These are phyloP conservation scores for Meiosimyza decipiens DNA, from an alignment of 2,888 invertebrate genomes.

Conservation along the genomic window DNA sequence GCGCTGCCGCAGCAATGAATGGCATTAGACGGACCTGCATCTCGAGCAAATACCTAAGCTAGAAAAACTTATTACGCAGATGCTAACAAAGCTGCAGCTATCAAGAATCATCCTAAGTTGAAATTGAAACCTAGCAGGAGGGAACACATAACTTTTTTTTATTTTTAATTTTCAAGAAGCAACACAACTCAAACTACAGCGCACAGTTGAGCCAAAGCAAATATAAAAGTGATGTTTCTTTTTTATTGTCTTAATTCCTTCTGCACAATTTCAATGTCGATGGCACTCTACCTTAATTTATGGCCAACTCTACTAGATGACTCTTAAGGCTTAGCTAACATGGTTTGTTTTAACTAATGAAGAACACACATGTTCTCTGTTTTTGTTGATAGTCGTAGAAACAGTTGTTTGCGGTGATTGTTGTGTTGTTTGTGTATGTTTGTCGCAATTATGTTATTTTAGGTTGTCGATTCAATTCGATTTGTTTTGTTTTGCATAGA, in stretches of 20 bases:
- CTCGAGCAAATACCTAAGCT: neutral
- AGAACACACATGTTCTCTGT: conserved; percentile 1
- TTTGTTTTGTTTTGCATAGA: neutral
- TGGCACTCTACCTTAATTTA: neutral
- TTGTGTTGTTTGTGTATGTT: conserved; percentile 10
- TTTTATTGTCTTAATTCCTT: neutral
- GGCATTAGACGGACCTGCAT: conserved; percentile 14
- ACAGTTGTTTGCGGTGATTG: neutral
- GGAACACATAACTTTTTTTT: neutral
- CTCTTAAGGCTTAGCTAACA: neutral
- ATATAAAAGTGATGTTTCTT: neutral
- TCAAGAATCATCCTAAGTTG: neutral
- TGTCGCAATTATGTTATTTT: conserved; percentile 20
- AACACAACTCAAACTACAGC: neutral
- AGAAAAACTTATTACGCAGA: conserved; percentile 5
- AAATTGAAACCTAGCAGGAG: neutral
- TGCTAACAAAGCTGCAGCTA: neutral
- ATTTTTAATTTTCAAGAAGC: neutral
- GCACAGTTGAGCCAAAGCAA: neutral
- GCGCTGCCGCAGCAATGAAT: neutral
- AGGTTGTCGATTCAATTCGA: neutral
- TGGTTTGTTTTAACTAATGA: neutral
- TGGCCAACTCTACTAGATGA: neutral
- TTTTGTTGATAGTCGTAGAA: neutral
- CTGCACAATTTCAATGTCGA: conserved; percentile 15